Evolutionary conservation across 1,140 invertebrate genomes (phyloP), one percentile per base, ranked within the genome.

Genomic region (Limonius californicus): DNA sequence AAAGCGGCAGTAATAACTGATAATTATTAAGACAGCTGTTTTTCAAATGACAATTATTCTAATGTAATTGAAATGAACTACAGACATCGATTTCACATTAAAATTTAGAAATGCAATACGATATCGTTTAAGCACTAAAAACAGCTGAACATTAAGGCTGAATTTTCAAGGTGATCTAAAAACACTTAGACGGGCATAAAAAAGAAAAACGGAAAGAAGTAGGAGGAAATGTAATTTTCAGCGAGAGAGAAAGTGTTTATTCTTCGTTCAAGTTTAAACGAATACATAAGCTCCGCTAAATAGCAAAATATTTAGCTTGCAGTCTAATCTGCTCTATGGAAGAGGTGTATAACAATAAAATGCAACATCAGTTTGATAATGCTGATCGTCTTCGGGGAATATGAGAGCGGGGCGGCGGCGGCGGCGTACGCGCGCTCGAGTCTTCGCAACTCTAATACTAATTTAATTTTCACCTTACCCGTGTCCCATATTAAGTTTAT

Each of bases 401-500:
- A 45, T 43, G n/a, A 18, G 14, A 50, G 14, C 16, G 15, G 45
- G n/a, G 45, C 4, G 16, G 42, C 2, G 15, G 45, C 45, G n/a
- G 43, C 6, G 43, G 45, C 16, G 45, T 50, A 50, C 20, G 20
- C 20, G 16, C 6, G 45, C 45, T 21, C 45, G 45, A 61, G 27
- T 42, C 27, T 54, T 61, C 47, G 20, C 32, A 56, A 32, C 32
- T 43, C 32, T 43, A 57, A 54, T 61, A 50, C 45, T 68, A 68
- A 68, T 68, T 65, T 47, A 65, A 65, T 68, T 68, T 68, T 47
- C 59, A 62, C 59, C 59, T 62, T 63, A 53, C 27, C 60, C 56
- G 55, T 57, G 62, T 57, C 60, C 59, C 55, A 62, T 64, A 64
- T 62, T 65, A 65, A 64, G 59, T 62, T 68, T 68, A 68, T 68